These are phyloP conservation scores for Platysternon megacephalum DNA, from an alignment of 2,113 vertebrate species.

Conservation along the genomic window DNA sequence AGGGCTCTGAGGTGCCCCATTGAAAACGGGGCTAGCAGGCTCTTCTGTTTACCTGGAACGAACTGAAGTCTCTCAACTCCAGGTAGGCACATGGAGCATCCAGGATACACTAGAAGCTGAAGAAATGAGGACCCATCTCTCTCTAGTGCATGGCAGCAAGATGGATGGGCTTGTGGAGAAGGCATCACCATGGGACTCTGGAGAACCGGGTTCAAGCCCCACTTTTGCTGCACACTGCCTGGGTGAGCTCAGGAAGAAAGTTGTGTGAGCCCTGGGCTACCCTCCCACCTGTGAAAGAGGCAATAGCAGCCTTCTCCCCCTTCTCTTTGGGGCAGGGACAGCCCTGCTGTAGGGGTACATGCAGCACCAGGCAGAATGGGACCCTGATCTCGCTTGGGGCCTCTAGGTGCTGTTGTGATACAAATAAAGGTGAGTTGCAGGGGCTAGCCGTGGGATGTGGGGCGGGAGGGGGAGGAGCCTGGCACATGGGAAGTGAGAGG, in stretches of 20 bases:
- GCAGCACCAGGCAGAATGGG: background rate
- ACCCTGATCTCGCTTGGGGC: background rate
- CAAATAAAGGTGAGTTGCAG: background rate
- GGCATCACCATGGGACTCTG: background rate
- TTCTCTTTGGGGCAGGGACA: background rate
- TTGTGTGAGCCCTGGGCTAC: background rate
- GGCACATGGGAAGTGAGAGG: too few species aligned
- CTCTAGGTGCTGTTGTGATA: background rate
- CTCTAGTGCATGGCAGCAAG: background rate
- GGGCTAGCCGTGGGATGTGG: background rate
- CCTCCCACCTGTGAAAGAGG: background rate
- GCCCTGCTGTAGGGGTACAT: background rate
- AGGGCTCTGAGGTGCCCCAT: background rate
- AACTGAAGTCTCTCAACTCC: background rate
- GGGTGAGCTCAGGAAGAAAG: background rate
- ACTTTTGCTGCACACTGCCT: background rate
- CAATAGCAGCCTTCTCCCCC: background rate
- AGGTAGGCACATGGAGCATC: background rate
- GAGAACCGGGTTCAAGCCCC: background rate
- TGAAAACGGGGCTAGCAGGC: background rate
- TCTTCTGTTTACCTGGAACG: background rate
- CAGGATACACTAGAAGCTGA: background rate
- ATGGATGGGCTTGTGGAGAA: background rate
- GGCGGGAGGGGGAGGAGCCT: background rate
- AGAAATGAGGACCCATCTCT: background rate